A percentile compares a stretch with the other conserved stretches of the same genome.
Conservation (phyloP, 1,140 invertebrate species). For the Elysia chlorotica region DNA sequence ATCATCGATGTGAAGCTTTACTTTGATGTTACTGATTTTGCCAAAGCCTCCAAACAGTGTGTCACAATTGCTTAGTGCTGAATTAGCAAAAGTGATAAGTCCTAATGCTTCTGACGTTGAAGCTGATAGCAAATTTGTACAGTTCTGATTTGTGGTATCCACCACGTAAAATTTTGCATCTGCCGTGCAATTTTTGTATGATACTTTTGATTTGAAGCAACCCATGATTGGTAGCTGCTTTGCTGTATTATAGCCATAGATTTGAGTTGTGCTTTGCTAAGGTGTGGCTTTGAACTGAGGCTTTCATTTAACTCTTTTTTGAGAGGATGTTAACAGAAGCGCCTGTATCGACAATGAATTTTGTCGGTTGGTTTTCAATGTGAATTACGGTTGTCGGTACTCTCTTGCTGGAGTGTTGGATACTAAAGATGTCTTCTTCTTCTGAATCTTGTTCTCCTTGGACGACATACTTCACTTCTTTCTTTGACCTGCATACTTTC, state of each 20-base stretch:
- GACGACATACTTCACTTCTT: background rate
- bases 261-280: background rate
- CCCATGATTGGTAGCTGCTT: background rate
- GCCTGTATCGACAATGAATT: background rate
- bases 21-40: conserved; percentile 15
- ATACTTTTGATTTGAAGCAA: background rate
- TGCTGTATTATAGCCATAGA: background rate
- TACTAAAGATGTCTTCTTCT: background rate
- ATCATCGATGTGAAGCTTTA: conserved; percentile 22
- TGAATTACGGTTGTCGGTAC: background rate
- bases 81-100: background rate
- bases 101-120: background rate
- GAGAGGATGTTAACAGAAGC: background rate
- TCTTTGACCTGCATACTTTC: background rate
- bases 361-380: background rate
- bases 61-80: background rate
- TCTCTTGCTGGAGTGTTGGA: background rate
- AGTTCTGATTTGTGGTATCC: background rate
- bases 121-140: background rate
- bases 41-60: background rate
- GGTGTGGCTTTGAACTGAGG: background rate
- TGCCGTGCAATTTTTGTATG: background rate
- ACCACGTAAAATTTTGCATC: conserved; percentile 4
- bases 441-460: background rate
- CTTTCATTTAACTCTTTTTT: background rate